phyloP scores from a whole-genome alignment of 2,113 vertebrate genomes.

The Panurus biarmicus region DNA sequence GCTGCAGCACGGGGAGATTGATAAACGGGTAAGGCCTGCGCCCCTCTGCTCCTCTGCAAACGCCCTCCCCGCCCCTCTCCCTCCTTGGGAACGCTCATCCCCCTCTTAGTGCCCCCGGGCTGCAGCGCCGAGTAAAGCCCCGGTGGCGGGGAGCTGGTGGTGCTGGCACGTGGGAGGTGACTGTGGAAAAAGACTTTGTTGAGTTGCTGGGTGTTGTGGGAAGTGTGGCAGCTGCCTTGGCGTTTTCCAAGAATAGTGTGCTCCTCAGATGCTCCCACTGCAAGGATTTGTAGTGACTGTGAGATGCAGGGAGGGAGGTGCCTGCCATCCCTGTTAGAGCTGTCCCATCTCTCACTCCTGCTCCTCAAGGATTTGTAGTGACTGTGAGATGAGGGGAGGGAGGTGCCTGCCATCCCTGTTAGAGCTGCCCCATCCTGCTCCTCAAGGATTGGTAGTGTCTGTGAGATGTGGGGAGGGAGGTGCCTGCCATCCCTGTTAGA shows the following conservation, averaged over 20 bases:
- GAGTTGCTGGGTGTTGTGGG: background rate
- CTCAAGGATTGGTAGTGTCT: background rate
- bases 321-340: too few relatives aligned
- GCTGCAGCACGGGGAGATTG: slow-evolving; percentile 99
- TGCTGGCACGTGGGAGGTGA: slow-evolving; percentile 23
- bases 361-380: background rate
- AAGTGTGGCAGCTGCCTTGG: slow-evolving; percentile 36
- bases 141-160: background rate
- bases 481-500: too few relatives aligned
- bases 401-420: background rate
- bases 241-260: background rate
- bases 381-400: background rate
- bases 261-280: background rate
- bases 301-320: background rate
- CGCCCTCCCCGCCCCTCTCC: too few relatives aligned
- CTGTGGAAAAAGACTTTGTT: slow-evolving; percentile 5
- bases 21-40: slow-evolving; percentile 91
- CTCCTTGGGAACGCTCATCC: background rate
- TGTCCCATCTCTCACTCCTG: too few relatives aligned
- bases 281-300: background rate
- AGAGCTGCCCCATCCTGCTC: too few relatives aligned
- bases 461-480: background rate
- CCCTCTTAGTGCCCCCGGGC: background rate
- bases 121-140: background rate
- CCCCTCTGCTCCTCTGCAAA: background rate